A percentile compares a stretch with the other conserved stretches of the same genome.
Evolutionary conservation across 2,113 vertebrate genomes (phyloP).

Genomic region (Phrynocephalus versicolor): DNA sequence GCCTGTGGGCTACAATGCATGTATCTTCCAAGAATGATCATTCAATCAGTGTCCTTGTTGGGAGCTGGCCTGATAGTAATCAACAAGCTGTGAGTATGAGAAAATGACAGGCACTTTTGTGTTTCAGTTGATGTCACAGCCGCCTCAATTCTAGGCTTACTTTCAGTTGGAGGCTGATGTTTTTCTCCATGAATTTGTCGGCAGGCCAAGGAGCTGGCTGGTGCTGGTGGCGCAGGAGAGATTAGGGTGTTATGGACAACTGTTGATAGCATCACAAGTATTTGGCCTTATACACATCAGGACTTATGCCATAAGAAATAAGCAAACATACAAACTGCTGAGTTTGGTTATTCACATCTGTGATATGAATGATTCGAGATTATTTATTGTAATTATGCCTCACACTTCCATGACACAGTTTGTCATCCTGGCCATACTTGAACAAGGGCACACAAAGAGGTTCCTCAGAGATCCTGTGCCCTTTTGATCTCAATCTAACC

Average conservation of each 20-base stretch:
- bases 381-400: background rate
- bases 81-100: constrained; percentile 40
- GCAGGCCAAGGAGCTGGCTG: background rate
- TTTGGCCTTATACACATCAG: too few species aligned
- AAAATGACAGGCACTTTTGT: background rate
- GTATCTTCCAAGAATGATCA: background rate
- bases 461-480: too few species aligned
- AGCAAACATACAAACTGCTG: too few species aligned
- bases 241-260: too few species aligned
- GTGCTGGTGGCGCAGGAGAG: too few species aligned
- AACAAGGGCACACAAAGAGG: too few species aligned
- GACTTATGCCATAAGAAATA: too few species aligned
- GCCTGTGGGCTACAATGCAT: constrained; percentile 10
- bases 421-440: background rate
- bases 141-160: background rate
- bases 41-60: background rate
- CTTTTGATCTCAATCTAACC: too few species aligned
- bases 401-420: background rate
- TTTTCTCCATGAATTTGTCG: background rate
- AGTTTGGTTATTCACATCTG: too few species aligned
- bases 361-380: background rate
- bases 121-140: background rate
- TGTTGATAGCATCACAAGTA: too few species aligned
- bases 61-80: constrained; percentile 36
- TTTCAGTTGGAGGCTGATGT: background rate